Evolutionary conservation across 2,113 vertebrate genomes (phyloP), one percentile per base, ranked within the genome.

Genomic region (Notarius lentiginosus): DNA sequence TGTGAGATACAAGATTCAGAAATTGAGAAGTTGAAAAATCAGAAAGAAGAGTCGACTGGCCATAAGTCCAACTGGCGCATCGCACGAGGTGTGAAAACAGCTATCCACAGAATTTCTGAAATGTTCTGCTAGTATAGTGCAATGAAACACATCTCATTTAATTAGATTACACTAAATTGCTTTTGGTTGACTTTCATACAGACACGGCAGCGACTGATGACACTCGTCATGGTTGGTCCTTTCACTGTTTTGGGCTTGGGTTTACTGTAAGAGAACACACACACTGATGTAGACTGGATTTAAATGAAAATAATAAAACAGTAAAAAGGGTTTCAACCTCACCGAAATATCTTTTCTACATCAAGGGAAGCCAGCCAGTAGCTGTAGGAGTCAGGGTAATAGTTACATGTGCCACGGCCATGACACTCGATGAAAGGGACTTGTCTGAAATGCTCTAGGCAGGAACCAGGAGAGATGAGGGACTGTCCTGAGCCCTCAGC

Each of bases 351-450:
- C 90, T 93, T 91, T 4, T 1, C 0, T 27, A 93, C 91, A 88
- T 96, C 92, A 60, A 99, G 90, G 0, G 96, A 96, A 70, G 97
- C 97, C 92, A 99, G 87, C 97, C 97, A 99, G 95, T 97, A 99
- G 89, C 97, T 97, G 94, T 97, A 97, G 85, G 97, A 96, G 92
- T 97, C 96, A 7, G 95, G 95, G 90, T 97, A 98, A 93, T 96
- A 97, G 95, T 95, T 98, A 90, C 97, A 99, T 0, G 96, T 97
- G 70, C 97, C 97, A 87, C 95, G 91, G 73, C 96, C 96, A 0
- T 98, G 97, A 89, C 97, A 99, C 93, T 99, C 97, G 24, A 99
- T 96, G 90, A 97, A 99, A 0, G 98, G 97, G 86, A 96, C 94
- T 3, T 95, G 95, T 77, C 95, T 93, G 94, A 99, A 99, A 70